Evolutionary conservation across 2,797 vertebrate species (phyloP).

Genomic region (Bovichtus diacanthus): DNA sequence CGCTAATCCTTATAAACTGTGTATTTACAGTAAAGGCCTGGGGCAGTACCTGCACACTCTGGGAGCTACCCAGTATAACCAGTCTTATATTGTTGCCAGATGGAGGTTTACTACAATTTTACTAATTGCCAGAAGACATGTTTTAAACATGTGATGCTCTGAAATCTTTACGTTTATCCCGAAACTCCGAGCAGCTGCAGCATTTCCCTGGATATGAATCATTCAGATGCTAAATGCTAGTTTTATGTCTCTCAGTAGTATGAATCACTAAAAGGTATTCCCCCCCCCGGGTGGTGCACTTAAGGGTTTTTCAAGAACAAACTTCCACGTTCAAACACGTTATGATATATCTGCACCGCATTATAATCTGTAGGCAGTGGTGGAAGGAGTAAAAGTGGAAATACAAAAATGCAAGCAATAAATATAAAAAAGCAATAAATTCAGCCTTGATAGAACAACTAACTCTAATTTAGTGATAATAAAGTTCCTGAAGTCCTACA

Average conservation of each 20-base stretch:
- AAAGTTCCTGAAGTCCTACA: background rate
- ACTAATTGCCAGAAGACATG: slow-evolving; percentile 20
- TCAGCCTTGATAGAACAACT: no score
- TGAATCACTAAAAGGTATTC: slow-evolving; percentile 39
- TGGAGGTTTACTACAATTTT: slow-evolving; percentile 8
- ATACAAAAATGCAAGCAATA: background rate
- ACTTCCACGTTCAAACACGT: background rate
- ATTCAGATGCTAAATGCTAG: slow-evolving; percentile 10
- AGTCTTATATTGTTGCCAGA: slow-evolving; percentile 18
- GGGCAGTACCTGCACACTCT: background rate
- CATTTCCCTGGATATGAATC: slow-evolving; percentile 40
- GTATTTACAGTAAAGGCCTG: slow-evolving; percentile 14
- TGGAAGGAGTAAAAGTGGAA: background rate
- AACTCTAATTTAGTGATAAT: background rate
- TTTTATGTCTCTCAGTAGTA: slow-evolving; percentile 10
- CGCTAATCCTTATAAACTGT: background rate
- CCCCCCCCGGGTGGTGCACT: slow-evolving; percentile 37
- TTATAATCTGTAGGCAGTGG: background rate
- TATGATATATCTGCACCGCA: background rate
- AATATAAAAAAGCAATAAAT: no score
- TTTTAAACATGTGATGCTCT: slow-evolving; percentile 37
- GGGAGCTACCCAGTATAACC: background rate
- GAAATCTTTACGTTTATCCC: slow-evolving; percentile 17
- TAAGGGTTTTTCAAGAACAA: slow-evolving; percentile 2
- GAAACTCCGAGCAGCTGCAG: slow-evolving; percentile 18